Percentiles rank a stretch among this genome's conserved stretches.
Conservation (phyloP, 2,888 invertebrate species). For the Aradus depressus region DNA sequence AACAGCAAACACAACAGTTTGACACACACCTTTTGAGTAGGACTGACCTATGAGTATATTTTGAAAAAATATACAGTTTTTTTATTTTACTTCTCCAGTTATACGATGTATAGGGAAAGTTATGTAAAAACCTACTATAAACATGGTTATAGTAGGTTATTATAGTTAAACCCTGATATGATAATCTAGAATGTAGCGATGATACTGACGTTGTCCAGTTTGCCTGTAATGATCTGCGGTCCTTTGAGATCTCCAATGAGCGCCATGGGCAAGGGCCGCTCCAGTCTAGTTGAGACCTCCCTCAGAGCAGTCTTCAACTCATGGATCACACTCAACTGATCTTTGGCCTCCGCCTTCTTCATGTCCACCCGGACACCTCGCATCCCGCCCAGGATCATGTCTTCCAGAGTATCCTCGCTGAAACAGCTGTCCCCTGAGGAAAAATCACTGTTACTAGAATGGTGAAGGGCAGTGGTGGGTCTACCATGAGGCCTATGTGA, state of each 20-base stretch:
- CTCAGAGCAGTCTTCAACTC: slow-evolving; percentile 40
- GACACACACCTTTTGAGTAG: no score
- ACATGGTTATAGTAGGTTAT: no score
- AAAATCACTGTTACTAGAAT: no score
- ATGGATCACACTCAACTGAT: slow-evolving; percentile 40
- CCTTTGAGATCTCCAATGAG: slow-evolving; percentile 33
- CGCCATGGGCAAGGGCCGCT: slow-evolving; percentile 42
- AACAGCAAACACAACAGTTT: no score
- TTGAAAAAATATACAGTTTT: no score
- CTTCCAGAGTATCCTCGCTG: slow-evolving; percentile 37
- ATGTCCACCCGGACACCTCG: slow-evolving; percentile 42
- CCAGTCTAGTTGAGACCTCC: slow-evolving; percentile 43
- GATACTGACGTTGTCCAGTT: slow-evolving; percentile 28
- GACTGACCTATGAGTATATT: no score
- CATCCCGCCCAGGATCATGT: slow-evolving; percentile 46
- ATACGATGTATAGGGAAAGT: no score
- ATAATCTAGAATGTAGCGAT: not conserved
- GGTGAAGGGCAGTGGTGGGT: no score
- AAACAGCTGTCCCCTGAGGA: slow-evolving; percentile 13
- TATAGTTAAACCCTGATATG: no score
- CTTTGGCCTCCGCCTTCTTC: slow-evolving; percentile 38
- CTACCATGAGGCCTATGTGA: no score
- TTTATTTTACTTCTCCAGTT: no score
- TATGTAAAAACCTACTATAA: no score
- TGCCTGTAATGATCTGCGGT: slow-evolving; percentile 33